A percentile compares a stretch with the other conserved stretches of the same genome.
These are phyloP conservation scores for Apus apus DNA, from an alignment of 2,113 vertebrate genomes.

Conservation along the genomic window DNA sequence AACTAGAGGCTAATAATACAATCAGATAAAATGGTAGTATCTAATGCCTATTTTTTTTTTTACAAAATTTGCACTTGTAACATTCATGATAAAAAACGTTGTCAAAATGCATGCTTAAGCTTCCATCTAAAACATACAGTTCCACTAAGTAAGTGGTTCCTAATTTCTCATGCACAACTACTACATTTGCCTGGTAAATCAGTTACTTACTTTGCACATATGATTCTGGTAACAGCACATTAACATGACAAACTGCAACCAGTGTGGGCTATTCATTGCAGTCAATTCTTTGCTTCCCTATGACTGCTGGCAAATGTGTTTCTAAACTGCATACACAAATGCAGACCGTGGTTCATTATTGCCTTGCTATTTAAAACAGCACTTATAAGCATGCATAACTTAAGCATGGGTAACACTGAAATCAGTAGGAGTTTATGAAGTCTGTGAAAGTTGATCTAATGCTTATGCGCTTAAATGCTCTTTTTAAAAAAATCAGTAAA, in stretches of 20 bases:
- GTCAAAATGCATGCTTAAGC: neutral
- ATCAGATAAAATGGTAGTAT: neutral
- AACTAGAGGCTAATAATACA: neutral
- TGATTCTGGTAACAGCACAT: neutral
- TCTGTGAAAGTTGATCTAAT: neutral
- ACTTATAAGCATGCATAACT: neutral
- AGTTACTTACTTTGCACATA: neutral
- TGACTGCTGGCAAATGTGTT: neutral
- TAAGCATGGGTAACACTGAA: neutral
- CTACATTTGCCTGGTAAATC: neutral
- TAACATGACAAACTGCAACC: conserved; percentile 8
- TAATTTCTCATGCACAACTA: neutral
- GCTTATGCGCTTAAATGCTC: neutral
- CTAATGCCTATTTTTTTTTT: neutral
- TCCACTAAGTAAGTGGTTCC: neutral
- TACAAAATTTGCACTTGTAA: neutral
- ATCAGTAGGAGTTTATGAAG: neutral
- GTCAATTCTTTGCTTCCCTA: neutral
- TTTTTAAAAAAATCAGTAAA: neutral
- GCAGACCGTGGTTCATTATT: neutral
- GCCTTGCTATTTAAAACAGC: neutral
- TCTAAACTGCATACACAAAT: neutral
- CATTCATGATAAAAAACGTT: neutral
- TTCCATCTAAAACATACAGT: neutral
- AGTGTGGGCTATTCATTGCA: neutral